Percentiles rank a stretch among this genome's conserved stretches.
Conservation (phyloP, 2,888 invertebrate genomes). For the Deilephila porcellus region DNA sequence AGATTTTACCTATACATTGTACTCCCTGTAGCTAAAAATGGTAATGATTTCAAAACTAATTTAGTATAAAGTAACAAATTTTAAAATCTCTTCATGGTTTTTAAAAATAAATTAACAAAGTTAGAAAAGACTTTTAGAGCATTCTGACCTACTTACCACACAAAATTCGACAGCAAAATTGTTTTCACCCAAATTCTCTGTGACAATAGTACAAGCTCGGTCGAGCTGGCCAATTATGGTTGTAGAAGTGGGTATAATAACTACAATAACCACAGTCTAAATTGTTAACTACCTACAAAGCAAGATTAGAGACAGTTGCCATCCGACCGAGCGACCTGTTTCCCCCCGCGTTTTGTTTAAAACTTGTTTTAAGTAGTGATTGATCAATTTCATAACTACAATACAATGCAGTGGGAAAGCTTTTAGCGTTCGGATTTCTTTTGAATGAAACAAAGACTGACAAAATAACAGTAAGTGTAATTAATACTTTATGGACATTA, state of each 20-base stretch:
- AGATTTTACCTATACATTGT: too few relatives aligned
- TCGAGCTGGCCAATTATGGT: too few relatives aligned
- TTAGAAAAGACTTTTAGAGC: too few relatives aligned
- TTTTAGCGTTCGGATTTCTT: constrained; percentile 47
- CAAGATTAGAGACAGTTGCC: constrained; percentile 17
- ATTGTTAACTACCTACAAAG: constrained; percentile 8
- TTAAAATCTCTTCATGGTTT: too few relatives aligned
- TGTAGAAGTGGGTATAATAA: not conserved
- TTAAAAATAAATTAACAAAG: too few relatives aligned
- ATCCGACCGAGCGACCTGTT: constrained; percentile 5
- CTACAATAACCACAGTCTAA: not conserved
- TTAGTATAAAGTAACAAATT: too few relatives aligned
- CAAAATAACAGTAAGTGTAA: constrained; percentile 50
- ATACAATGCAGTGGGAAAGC: constrained; percentile 46
- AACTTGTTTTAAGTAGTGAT: constrained; percentile 37
- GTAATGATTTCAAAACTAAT: too few relatives aligned
- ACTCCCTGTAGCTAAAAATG: too few relatives aligned
- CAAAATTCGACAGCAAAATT: too few relatives aligned
- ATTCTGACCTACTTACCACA: too few relatives aligned
- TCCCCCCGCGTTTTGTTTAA: constrained; percentile 11
- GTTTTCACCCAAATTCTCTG: too few relatives aligned
- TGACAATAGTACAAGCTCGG: too few relatives aligned
- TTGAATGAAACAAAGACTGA: constrained; percentile 57
- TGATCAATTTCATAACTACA: constrained; percentile 47
- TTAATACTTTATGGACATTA: constrained; percentile 50